A percentile compares a stretch with the other conserved stretches of the same genome.
These are phyloP conservation scores for Drosophila putrida DNA, from an alignment of 2,888 invertebrate species.

Conservation along the genomic window DNA sequence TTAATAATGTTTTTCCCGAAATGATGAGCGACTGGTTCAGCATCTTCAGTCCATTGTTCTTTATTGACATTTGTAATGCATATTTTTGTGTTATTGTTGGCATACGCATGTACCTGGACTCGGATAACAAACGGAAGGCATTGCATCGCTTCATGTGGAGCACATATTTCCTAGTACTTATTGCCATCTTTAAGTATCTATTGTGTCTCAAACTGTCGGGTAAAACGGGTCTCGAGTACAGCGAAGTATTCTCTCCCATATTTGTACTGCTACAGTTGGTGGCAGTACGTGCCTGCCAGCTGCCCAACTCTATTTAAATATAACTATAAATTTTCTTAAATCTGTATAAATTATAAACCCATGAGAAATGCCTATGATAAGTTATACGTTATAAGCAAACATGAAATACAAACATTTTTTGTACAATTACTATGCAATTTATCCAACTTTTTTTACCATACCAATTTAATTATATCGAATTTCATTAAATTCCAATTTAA, in stretches of 20 bases:
- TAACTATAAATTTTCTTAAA: background rate
- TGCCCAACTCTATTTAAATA: constrained; percentile 86
- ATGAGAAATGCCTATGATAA: constrained; percentile 28
- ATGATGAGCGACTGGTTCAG: constrained; percentile 92
- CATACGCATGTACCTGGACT: constrained; percentile 95
- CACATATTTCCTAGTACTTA: constrained; percentile 91
- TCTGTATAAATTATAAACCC: constrained; percentile 13
- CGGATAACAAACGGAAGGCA: constrained; percentile 90
- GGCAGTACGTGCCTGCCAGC: constrained; percentile 96
- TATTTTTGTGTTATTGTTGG: constrained; percentile 98
- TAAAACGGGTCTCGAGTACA: constrained; percentile 93
- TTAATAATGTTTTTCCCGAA: constrained; percentile 77
- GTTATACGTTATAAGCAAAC: constrained; percentile 29
- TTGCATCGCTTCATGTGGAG: constrained; percentile 93
- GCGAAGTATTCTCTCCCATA: constrained; percentile 96
- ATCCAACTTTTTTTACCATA: background rate
- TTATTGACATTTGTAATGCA: constrained; percentile 95
- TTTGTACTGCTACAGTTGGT: constrained; percentile 95
- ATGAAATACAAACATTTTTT: constrained; percentile 42
- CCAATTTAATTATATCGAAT: no score
- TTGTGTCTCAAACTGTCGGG: constrained; percentile 94
- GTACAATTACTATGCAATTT: constrained; percentile 1
- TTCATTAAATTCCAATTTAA: background rate
- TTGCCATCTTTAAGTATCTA: constrained; percentile 96
- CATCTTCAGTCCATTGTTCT: constrained; percentile 96